These are phyloP conservation scores for Sanderia malayensis DNA, from an alignment of 30 jellyfish, hydroid and myxozoan species.

Conservation along the genomic window DNA sequence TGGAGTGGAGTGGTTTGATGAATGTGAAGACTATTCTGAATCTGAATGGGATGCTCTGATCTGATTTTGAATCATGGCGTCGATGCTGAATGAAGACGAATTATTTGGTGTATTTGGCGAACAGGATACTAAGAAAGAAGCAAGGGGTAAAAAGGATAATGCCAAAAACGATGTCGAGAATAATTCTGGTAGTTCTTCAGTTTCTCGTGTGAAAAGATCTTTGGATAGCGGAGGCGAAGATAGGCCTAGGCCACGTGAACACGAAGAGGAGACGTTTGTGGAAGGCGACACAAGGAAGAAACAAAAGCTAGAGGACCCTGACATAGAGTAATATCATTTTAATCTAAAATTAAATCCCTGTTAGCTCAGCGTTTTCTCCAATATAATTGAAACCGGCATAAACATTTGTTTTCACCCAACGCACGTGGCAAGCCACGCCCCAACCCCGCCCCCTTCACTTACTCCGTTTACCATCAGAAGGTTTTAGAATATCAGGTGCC, in stretches of 20 bases:
- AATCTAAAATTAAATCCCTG: too few relatives aligned
- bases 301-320: conserved; percentile 9
- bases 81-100: conserved; percentile 6
- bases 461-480: too few relatives aligned
- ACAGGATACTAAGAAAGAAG: not conserved
- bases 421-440: too few relatives aligned
- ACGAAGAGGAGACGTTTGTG: not conserved
- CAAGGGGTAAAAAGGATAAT: not conserved
- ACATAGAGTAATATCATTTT: not conserved
- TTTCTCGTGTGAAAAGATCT: not conserved
- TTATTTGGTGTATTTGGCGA: not conserved
- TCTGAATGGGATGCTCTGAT: too few relatives aligned
- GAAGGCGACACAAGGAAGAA: not conserved
- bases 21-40: too few relatives aligned
- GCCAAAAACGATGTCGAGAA: not conserved
- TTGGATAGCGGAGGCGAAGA: not conserved
- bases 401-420: too few relatives aligned
- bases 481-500: not conserved
- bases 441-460: too few relatives aligned
- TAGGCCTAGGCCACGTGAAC: not conserved
- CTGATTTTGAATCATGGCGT: too few relatives aligned
- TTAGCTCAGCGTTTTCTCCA: too few relatives aligned
- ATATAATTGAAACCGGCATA: not conserved
- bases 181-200: not conserved
- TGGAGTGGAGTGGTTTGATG: too few relatives aligned